Conservation (phyloP, 2,888 invertebrate genomes). For the Axea sp. region DNA sequence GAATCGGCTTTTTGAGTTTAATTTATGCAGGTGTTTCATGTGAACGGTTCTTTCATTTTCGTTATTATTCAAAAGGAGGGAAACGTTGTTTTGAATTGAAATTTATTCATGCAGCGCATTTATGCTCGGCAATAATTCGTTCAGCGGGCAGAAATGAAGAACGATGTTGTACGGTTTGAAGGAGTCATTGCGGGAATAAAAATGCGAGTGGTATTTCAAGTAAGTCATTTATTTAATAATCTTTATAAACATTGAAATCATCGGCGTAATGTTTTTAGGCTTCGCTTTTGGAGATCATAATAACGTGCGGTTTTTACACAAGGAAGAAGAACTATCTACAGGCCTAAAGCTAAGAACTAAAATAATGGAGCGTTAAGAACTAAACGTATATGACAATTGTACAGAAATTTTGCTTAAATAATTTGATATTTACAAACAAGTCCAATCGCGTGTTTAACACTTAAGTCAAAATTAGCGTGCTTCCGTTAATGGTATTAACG, state of each 20-base stretch:
- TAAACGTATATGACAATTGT: conserved; percentile 2
- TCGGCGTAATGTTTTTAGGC: too few species aligned
- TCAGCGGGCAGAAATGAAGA: too few species aligned
- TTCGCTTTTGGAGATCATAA: conserved; percentile 40
- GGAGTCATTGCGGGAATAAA: too few species aligned
- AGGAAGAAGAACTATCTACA: conserved; percentile 6
- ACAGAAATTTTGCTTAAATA: conserved; percentile 8
- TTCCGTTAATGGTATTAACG: too few species aligned
- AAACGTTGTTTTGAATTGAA: not conserved
- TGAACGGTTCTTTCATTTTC: conserved; percentile 2
- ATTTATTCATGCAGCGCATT: too few species aligned
- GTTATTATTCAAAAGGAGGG: not conserved
- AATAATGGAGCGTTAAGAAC: too few species aligned
- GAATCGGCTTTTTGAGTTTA: conserved; percentile 28
- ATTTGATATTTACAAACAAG: conserved; percentile 22
- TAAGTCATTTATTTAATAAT: conserved; percentile 21
- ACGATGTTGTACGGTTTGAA: too few species aligned
- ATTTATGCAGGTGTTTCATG: conserved; percentile 50
- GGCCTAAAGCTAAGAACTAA: too few species aligned
- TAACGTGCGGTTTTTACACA: conserved; percentile 14
- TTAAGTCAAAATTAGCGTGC: conserved; percentile 21
- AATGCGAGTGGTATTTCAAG: not conserved
- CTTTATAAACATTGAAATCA: conserved; percentile 13
- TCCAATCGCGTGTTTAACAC: not conserved
- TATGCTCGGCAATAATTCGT: too few species aligned